phyloP scores from a whole-genome alignment of 2,113 vertebrate species.

The Sebastes schlegelii region DNA sequence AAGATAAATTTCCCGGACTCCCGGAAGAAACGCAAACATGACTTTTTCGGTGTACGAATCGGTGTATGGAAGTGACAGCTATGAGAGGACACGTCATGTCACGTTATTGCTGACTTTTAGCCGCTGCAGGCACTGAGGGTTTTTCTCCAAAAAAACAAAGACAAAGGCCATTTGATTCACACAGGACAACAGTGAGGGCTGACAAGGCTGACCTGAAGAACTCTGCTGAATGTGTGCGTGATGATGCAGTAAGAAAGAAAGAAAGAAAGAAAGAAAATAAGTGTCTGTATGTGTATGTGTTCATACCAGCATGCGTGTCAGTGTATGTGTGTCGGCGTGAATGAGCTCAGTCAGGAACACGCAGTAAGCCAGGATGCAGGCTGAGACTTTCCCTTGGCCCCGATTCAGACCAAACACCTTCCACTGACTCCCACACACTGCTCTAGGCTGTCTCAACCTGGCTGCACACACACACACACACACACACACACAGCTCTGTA shows the following conservation, averaged over 20 bases:
- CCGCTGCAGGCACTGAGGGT: not conserved
- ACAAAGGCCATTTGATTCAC: slow-evolving; percentile 17
- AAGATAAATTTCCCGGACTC: slow-evolving; percentile 3
- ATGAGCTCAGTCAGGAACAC: slow-evolving; percentile 42
- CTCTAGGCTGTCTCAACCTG: slow-evolving; percentile 41
- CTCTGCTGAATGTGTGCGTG: not conserved
- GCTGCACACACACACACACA: not conserved
- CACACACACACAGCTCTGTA: not conserved
- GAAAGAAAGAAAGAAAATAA: slow-evolving; percentile 2
- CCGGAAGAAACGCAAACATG: slow-evolving; percentile 4
- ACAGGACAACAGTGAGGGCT: not conserved
- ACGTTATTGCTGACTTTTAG: slow-evolving; percentile 8
- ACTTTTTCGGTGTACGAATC: not conserved
- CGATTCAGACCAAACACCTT: slow-evolving; percentile 61
- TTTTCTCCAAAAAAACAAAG: not conserved
- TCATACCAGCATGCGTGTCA: slow-evolving; percentile 10
- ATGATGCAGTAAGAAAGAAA: slow-evolving; percentile 1
- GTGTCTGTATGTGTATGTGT: not conserved
- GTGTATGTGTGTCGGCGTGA: slow-evolving; percentile 27
- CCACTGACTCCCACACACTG: slow-evolving; percentile 47
- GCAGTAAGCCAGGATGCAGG: slow-evolving; percentile 41
- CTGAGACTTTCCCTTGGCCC: slow-evolving; percentile 56
- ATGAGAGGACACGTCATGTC: slow-evolving; percentile 23
- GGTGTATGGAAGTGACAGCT: not conserved
- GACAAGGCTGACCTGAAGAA: slow-evolving; percentile 16